Evolutionary conservation across 2,888 invertebrate genomes (phyloP).

Genomic region (Drosophila subquinaria): DNA sequence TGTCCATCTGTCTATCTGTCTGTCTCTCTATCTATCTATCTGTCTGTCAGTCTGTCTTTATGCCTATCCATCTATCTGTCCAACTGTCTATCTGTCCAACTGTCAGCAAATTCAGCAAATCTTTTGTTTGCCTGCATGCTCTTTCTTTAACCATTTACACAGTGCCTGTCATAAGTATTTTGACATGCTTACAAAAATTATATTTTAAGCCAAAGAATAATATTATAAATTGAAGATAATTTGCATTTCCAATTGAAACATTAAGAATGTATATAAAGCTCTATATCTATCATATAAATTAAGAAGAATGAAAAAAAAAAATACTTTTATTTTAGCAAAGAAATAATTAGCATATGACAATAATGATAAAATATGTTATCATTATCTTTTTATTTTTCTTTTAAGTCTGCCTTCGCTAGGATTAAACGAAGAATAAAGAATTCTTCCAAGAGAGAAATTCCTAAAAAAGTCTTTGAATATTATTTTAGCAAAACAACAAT

Average conservation of each 20-base stretch:
- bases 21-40: conserved; percentile 12
- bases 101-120: conserved; percentile 11
- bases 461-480: no score
- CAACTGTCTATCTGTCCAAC: conserved; percentile 4
- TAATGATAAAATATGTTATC: no score
- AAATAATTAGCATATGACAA: no score
- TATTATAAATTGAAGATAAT: background rate
- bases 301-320: no score
- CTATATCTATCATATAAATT: no score
- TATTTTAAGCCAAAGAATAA: background rate
- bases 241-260: no score
- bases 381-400: no score
- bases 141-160: conserved; percentile 18
- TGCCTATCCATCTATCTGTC: conserved; percentile 7
- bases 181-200: background rate
- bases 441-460: no score
- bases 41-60: conserved; percentile 15
- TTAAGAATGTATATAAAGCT: background rate
- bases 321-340: no score
- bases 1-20: conserved; percentile 4
- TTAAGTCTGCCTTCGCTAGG: no score
- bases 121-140: conserved; percentile 28
- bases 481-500: no score
- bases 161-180: conserved; percentile 17
- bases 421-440: no score